Evolutionary conservation across 2,888 invertebrate genomes (phyloP), one percentile per base, ranked within the genome.

Genomic region (Tanaodytes sp.): DNA sequence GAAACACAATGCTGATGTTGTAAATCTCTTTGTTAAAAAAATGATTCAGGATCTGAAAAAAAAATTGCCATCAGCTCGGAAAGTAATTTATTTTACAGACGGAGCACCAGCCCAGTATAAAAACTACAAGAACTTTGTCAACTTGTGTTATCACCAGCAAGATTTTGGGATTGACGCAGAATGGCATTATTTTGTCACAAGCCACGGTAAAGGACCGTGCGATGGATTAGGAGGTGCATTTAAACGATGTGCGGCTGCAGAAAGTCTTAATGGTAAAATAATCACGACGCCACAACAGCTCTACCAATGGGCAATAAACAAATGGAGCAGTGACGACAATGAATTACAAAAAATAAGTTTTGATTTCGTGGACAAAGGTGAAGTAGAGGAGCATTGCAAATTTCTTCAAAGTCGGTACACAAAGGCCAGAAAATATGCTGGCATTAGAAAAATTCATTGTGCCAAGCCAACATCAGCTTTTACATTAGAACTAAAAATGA

Each of bases 1-100:
- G 42, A 11, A 11, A 15, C 43, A 55, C n/a, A 19, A 55, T 23
- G 33, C 55, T 43, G 33, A 33, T 33, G 43, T 20, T 31, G 43
- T 55, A 11, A 2, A 55, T 19, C 15, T 55, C 4, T 55, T 43
- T 20, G 2, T 36, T 5, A 36, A 12, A 36, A 33, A 33, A 33
- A 6, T 33, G 8, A 33, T 33, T 8, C 5, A 23, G 8, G 8
- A 23, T 23, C 2, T 33, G n/a, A 33, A 33, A n/a, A 33, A 33
- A n/a, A 27, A 27, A 6, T 9, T 27, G 27, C 9, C 27, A 9
- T 27, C 9, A 6, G 9, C 27, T 9, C 4, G 9, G 9, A 27
- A 27, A 6, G n/a, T 33, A n/a, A 33, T 33, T n/a, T 33, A 33
- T n/a, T 33, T n/a, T 33, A 11, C 33, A n/a, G 39, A 39, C 16